phyloP scores from a whole-genome alignment of 2,888 invertebrate species.

The Protonemura montana region DNA sequence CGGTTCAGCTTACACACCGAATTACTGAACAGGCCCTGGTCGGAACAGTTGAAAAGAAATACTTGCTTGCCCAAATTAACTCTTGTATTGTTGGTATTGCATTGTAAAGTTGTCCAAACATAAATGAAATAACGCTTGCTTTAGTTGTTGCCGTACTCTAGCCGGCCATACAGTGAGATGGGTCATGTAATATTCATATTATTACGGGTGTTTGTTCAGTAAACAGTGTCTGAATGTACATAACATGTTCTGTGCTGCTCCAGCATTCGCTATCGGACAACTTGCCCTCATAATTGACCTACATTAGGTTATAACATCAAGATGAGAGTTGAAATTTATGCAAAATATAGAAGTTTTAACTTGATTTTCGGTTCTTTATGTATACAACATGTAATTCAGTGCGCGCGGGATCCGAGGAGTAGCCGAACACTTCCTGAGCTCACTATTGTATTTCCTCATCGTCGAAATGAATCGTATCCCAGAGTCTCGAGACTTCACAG shows the following conservation, averaged over 20 bases:
- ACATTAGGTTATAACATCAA: neutral
- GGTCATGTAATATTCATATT: conserved; percentile 1
- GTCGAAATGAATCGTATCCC: neutral
- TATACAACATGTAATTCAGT: neutral
- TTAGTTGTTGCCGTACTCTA: neutral
- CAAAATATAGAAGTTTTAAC: neutral
- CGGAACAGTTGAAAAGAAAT: neutral
- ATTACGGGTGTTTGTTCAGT: neutral
- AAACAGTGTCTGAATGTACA: neutral
- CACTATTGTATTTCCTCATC: neutral
- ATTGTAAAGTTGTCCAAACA: neutral
- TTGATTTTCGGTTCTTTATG: neutral
- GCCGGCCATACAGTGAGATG: neutral
- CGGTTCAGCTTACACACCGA: neutral
- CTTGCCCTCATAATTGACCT: neutral
- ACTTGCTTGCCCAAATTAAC: neutral
- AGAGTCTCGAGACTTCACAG: neutral
- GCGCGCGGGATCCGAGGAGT: neutral
- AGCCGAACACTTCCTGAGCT: neutral
- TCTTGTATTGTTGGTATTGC: neutral
- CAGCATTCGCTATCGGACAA: neutral
- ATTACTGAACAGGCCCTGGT: neutral
- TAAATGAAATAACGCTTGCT: neutral
- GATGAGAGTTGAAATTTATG: neutral
- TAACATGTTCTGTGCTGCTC: neutral